Conservation (phyloP, 1,140 invertebrate species). For the Delia radicum region DNA sequence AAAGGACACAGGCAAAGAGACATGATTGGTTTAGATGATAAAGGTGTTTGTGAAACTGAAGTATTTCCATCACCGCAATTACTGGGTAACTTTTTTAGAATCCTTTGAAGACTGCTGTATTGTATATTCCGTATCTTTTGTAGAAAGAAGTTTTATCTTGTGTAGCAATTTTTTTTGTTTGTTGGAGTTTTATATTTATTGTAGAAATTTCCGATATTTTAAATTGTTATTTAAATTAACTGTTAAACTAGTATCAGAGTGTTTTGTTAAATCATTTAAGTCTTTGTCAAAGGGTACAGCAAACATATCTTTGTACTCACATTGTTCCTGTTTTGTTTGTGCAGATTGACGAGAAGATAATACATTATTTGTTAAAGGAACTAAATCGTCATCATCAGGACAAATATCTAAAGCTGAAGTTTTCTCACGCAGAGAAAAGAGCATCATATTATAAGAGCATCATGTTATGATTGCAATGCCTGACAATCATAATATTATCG, state of each 20-base stretch:
- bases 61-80: neutral
- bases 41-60: too few species aligned
- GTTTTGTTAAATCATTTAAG: neutral
- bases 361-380: neutral
- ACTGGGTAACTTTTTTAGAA: too few species aligned
- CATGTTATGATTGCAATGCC: too few species aligned
- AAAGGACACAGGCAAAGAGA: too few species aligned
- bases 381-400: conserved; percentile 3
- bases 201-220: neutral
- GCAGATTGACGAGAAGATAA: neutral
- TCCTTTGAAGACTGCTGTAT: too few species aligned
- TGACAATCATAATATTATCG: too few species aligned
- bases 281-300: neutral
- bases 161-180: neutral
- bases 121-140: too few species aligned
- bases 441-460: too few species aligned
- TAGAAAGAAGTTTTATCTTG: too few species aligned
- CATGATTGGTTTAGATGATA: too few species aligned
- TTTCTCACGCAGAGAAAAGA: too few species aligned
- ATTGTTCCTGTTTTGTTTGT: neutral
- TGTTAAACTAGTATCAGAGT: neutral
- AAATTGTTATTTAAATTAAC: neutral
- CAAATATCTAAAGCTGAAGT: neutral
- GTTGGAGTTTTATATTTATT: too few species aligned
- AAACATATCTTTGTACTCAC: neutral